Evolutionary conservation across 2,113 vertebrate species (phyloP).

Genomic region (Spilogale gracilis): DNA sequence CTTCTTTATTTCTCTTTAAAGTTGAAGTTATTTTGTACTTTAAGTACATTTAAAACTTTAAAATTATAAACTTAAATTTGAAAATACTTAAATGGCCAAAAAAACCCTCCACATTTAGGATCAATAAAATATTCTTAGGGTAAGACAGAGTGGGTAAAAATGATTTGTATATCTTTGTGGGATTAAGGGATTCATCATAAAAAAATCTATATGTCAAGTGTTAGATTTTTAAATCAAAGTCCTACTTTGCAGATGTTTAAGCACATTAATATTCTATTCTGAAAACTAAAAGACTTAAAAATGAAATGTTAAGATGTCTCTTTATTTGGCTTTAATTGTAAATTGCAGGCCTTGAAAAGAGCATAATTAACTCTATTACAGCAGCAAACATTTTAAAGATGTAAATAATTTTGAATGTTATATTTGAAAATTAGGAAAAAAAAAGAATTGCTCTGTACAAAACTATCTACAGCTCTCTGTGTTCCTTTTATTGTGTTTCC

Average conservation of each 20-base stretch:
- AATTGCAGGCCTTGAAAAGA: conserved; percentile 62
- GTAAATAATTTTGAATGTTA: conserved; percentile 54
- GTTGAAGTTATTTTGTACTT: conserved; percentile 7
- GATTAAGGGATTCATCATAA: background rate
- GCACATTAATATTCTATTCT: conserved; percentile 55
- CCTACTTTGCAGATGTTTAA: conserved; percentile 47
- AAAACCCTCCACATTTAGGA: background rate
- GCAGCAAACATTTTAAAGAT: conserved; percentile 47
- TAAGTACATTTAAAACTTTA: background rate
- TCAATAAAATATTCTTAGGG: conserved; percentile 21
- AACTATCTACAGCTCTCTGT: background rate
- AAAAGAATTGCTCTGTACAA: background rate
- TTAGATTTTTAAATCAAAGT: conserved; percentile 54
- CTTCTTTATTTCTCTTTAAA: conserved; percentile 10
- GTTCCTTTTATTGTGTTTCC: conserved; percentile 29
- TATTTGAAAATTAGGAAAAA: conserved; percentile 59
- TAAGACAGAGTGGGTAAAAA: conserved; percentile 34
- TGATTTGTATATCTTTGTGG: background rate
- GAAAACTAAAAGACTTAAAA: conserved; percentile 39
- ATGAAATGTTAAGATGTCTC: conserved; percentile 31
- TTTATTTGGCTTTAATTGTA: conserved; percentile 71
- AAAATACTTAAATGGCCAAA: conserved; percentile 39
- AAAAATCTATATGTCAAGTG: background rate
- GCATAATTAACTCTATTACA: conserved; percentile 63
- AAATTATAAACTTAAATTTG: conserved; percentile 7